Conservation (phyloP, 2,113 vertebrate genomes). For the Ameiurus melas region DNA sequence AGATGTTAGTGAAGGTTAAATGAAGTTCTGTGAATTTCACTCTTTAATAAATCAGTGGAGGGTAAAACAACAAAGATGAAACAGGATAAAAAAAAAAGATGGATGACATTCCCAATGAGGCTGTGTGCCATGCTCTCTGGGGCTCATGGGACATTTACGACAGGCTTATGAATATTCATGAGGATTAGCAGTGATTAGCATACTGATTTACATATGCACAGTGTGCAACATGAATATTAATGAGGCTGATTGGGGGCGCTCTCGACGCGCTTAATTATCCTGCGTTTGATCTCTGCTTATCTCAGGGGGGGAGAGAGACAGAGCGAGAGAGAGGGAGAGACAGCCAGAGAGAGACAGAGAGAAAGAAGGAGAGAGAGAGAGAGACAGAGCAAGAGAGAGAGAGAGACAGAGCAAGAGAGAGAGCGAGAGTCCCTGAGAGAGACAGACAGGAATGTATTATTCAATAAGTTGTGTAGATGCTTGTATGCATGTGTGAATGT, state of each 20-base stretch:
- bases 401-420: too few species aligned
- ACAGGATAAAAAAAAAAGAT: slow-evolving; percentile 17
- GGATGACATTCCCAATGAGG: slow-evolving; percentile 24
- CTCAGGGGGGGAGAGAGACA: slow-evolving; percentile 25
- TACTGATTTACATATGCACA: slow-evolving; percentile 71
- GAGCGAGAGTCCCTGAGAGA: neutral
- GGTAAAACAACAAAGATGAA: slow-evolving; percentile 2
- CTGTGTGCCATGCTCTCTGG: slow-evolving; percentile 12
- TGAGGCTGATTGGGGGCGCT: slow-evolving; percentile 15
- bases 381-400: neutral
- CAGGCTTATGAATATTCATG: slow-evolving; percentile 74
- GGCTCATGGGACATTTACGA: slow-evolving; percentile 61
- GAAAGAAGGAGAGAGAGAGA: neutral
- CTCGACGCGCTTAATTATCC: slow-evolving; percentile 46
- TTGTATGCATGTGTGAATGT: neutral
- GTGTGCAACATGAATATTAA: slow-evolving; percentile 68
- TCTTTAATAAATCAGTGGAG: neutral
- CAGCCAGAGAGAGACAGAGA: neutral
- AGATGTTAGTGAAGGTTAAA: neutral
- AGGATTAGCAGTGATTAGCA: slow-evolving; percentile 73
- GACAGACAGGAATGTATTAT: neutral
- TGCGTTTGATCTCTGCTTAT: slow-evolving; percentile 51
- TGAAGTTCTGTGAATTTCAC: neutral
- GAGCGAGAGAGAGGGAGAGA: neutral
- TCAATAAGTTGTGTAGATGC: neutral